Evolutionary conservation across 1,140 invertebrate genomes (phyloP).

Genomic region (Oncopeltus fasciatus): DNA sequence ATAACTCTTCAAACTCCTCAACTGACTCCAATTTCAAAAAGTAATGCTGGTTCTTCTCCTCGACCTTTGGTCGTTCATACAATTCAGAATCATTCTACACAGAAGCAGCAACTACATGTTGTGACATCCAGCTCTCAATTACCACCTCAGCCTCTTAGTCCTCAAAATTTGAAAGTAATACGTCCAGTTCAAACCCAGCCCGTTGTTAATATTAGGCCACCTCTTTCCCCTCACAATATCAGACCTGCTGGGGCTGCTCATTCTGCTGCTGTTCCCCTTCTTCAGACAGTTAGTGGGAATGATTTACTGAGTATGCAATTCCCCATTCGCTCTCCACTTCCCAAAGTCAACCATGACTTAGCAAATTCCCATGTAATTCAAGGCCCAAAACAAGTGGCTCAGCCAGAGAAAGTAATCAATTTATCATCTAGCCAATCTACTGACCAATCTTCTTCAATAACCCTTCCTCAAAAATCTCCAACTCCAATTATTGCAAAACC

Average conservation of each 20-base stretch:
- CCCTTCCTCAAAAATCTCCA: conserved; percentile 1
- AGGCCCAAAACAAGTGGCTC: conserved; percentile 6
- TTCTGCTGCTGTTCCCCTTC: neutral
- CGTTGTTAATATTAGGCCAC: neutral
- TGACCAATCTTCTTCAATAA: neutral
- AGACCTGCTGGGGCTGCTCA: neutral
- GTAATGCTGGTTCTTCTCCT: neutral
- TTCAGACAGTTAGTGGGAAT: neutral
- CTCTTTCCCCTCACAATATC: neutral
- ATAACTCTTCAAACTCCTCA: conserved; percentile 1
- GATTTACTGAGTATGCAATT: neutral
- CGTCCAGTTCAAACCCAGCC: neutral
- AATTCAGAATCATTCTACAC: neutral
- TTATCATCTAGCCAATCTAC: conserved; percentile 9
- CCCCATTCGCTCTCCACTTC: neutral
- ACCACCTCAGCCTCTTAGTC: conserved; percentile 10
- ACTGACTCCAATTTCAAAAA: neutral
- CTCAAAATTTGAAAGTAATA: conserved; percentile 17
- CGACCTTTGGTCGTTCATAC: neutral
- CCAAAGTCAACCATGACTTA: neutral
- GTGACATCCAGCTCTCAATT: neutral
- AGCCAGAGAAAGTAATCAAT: conserved; percentile 15
- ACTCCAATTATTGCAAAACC: neutral
- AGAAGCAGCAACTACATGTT: neutral
- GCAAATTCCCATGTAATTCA: neutral